Evolutionary conservation across 2,888 invertebrate species (phyloP).

Genomic region (Cryptophagus acutangulus): DNA sequence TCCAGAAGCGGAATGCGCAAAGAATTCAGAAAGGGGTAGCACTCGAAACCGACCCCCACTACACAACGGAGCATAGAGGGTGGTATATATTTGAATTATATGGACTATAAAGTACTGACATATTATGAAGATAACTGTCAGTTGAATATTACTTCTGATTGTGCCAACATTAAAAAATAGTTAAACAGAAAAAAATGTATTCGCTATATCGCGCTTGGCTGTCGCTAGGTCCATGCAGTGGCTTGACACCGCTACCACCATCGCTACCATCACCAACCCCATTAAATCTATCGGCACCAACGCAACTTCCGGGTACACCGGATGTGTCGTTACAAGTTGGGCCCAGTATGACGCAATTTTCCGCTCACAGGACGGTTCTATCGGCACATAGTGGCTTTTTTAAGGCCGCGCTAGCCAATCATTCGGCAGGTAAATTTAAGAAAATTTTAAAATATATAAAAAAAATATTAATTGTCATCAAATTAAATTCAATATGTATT

Average conservation of each 20-base stretch:
- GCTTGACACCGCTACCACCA: conserved; percentile 23
- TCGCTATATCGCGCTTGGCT: conserved; percentile 50
- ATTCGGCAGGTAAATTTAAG: no score
- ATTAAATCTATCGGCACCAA: conserved; percentile 30
- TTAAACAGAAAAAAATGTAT: conserved; percentile 39
- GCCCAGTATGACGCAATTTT: conserved; percentile 59
- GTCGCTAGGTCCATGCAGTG: conserved; percentile 39
- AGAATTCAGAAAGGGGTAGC: conserved; percentile 22
- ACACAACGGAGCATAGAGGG: conserved; percentile 21
- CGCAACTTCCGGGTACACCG: conserved; percentile 42
- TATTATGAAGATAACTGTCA: conserved; percentile 38
- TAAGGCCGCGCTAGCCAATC: conserved; percentile 56
- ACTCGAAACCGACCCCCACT: conserved; percentile 18
- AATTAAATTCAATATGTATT: no score
- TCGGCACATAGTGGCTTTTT: conserved; percentile 68
- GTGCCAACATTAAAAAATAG: conserved; percentile 13
- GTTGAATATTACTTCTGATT: conserved; percentile 31
- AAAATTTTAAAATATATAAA: no score
- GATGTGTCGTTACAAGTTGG: conserved; percentile 63
- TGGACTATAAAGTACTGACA: conserved; percentile 41
- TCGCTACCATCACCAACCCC: conserved; percentile 24
- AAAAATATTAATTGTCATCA: no score
- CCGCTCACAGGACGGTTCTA: conserved; percentile 62
- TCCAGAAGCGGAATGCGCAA: conserved; percentile 19
- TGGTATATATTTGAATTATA: conserved; percentile 35